Conservation (phyloP, 2,888 invertebrate genomes). For the Leptinotarsa haldemani region DNA sequence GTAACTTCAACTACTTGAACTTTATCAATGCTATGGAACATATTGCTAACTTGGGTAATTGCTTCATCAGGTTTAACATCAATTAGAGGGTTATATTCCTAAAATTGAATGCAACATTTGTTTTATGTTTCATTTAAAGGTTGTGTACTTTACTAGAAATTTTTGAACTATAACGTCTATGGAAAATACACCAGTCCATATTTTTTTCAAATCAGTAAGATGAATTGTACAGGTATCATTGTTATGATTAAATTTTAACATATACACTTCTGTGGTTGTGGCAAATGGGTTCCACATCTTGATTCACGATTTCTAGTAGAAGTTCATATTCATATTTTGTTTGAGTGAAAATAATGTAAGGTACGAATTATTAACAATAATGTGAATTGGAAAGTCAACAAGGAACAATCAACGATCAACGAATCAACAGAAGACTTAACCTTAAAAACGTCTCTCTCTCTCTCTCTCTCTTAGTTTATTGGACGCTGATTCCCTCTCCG, state of each 20-base stretch:
- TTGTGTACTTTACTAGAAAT: constrained; percentile 52
- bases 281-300: constrained; percentile 58
- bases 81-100: constrained; percentile 58
- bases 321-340: too few relatives aligned
- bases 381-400: too few relatives aligned
- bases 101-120: constrained; percentile 34
- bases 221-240: constrained; percentile 46
- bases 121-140: not conserved
- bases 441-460: too few relatives aligned
- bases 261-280: constrained; percentile 48
- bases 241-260: constrained; percentile 50
- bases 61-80: constrained; percentile 51
- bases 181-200: constrained; percentile 56
- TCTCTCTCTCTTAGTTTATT: too few relatives aligned
- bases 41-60: constrained; percentile 36
- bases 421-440: too few relatives aligned
- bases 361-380: not conserved
- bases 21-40: constrained; percentile 41
- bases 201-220: constrained; percentile 55
- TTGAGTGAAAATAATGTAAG: too few relatives aligned
- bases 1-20: constrained; percentile 33
- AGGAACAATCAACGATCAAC: too few relatives aligned
- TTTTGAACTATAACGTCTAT: constrained; percentile 47
- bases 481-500: too few relatives aligned
- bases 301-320: too few relatives aligned